Percentiles rank a stretch among this genome's conserved stretches.
Evolutionary conservation across 2,888 invertebrate genomes (phyloP).

Genomic region (Drosophila ezoana): DNA sequence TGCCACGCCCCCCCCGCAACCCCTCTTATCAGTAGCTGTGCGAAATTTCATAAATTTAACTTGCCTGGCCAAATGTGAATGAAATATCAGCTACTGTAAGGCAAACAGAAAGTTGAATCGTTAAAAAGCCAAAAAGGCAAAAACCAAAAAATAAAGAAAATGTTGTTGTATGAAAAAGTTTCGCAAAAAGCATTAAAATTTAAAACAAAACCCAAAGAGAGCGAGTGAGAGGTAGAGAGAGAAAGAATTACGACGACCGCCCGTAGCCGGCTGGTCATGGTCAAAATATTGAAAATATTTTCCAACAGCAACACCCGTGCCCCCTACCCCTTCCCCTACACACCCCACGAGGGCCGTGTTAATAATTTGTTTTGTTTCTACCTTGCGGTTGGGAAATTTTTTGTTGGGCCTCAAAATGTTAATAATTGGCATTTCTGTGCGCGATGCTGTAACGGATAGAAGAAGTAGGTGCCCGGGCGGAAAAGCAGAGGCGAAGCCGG

Average conservation of each 20-base stretch:
- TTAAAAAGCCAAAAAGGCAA: slow-evolving; percentile 54
- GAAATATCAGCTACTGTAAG: slow-evolving; percentile 50
- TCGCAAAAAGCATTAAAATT: slow-evolving; percentile 70
- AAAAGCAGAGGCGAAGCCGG: background rate
- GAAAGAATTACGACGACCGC: slow-evolving; percentile 27
- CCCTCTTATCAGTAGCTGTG: slow-evolving; percentile 47
- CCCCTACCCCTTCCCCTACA: background rate
- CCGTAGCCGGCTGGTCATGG: slow-evolving; percentile 34
- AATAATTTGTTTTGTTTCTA: slow-evolving; percentile 64
- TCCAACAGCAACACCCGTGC: slow-evolving; percentile 3
- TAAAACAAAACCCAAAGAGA: slow-evolving; percentile 34
- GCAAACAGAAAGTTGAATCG: slow-evolving; percentile 65
- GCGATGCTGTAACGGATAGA: slow-evolving; percentile 3
- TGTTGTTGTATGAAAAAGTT: slow-evolving; percentile 53
- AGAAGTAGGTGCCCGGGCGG: background rate
- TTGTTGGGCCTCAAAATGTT: slow-evolving; percentile 56
- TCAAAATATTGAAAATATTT: slow-evolving; percentile 50
- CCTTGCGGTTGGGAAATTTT: slow-evolving; percentile 55
- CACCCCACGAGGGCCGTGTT: slow-evolving; percentile 17
- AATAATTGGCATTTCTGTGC: slow-evolving; percentile 69
- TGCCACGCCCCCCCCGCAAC: slow-evolving; percentile 4
- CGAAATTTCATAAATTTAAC: slow-evolving; percentile 63
- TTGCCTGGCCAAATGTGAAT: slow-evolving; percentile 49
- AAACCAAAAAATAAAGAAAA: slow-evolving; percentile 12
- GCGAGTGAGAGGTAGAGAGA: background rate